phyloP scores from a whole-genome alignment of 2,888 invertebrate species.

The Thereva unica region DNA sequence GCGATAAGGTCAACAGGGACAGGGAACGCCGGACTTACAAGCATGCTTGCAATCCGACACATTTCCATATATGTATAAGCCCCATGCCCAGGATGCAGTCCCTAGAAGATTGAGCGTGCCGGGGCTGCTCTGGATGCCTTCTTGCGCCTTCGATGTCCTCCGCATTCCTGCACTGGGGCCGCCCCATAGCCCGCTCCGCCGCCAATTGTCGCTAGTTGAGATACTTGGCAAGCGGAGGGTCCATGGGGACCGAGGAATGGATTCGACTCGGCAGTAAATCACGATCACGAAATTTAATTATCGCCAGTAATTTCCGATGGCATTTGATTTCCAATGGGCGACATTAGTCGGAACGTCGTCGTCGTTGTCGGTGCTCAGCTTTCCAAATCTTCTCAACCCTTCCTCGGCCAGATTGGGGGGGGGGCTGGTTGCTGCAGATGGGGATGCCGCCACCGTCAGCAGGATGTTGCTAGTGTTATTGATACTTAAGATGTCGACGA shows the following conservation, averaged over 20 bases:
- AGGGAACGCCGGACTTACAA: conserved; percentile 15
- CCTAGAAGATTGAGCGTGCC: conserved; percentile 1
- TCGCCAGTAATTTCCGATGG: conserved; percentile 26
- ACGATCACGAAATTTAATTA: conserved; percentile 25
- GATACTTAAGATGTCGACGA: no score
- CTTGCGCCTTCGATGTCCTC: neutral
- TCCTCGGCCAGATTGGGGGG: no score
- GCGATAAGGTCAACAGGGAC: conserved; percentile 25
- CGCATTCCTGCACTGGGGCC: conserved; percentile 7
- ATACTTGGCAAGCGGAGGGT: neutral
- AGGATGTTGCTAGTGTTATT: no score
- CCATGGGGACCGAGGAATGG: conserved; percentile 1
- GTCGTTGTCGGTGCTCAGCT: no score
- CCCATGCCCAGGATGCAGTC: neutral
- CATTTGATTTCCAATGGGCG: conserved; percentile 20
- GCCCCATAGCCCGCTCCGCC: neutral
- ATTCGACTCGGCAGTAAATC: conserved; percentile 13
- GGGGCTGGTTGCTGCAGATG: no score
- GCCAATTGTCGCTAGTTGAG: neutral
- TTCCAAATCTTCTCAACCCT: no score
- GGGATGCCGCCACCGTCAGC: no score
- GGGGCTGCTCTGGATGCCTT: neutral
- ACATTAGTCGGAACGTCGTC: neutral
- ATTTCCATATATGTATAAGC: conserved; percentile 1
- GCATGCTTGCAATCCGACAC: conserved; percentile 22